Conservation (phyloP, 2,797 vertebrate species). For the Sebastes steindachneri region DNA sequence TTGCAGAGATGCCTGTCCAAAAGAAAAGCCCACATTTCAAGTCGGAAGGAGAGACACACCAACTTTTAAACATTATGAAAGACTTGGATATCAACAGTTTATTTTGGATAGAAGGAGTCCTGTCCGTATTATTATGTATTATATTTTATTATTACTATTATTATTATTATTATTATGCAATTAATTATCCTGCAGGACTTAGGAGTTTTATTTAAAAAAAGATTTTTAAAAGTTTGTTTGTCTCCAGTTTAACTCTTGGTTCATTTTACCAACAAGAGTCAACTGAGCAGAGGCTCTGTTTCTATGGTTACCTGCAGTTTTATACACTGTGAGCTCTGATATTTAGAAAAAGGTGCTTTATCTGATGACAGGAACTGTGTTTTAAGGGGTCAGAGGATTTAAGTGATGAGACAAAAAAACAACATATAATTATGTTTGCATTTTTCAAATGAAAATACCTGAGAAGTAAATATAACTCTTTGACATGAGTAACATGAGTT, state of each 20-base stretch:
- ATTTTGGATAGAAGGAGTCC: no score
- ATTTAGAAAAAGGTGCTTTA: background rate
- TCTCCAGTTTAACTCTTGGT: background rate
- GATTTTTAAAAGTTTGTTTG: background rate
- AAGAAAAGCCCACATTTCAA: background rate
- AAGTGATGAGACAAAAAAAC: background rate
- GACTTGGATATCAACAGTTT: no score
- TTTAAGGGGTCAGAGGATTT: background rate
- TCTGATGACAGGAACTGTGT: background rate
- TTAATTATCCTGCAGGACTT: no score
- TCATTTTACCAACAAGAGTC: background rate
- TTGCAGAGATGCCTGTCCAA: background rate
- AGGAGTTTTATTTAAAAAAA: no score
- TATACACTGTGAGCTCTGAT: background rate
- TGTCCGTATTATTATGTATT: no score
- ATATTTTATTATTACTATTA: no score
- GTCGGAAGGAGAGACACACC: background rate
- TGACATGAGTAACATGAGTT: background rate
- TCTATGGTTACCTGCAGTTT: background rate
- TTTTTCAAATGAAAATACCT: background rate
- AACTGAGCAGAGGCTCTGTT: no score
- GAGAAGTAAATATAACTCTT: background rate
- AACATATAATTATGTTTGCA: background rate
- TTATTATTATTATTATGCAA: no score
- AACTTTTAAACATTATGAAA: background rate